Evolutionary conservation across 1,140 invertebrate genomes (phyloP), one percentile per base, ranked within the genome.

Genomic region (Oedothorax gibbosus): DNA sequence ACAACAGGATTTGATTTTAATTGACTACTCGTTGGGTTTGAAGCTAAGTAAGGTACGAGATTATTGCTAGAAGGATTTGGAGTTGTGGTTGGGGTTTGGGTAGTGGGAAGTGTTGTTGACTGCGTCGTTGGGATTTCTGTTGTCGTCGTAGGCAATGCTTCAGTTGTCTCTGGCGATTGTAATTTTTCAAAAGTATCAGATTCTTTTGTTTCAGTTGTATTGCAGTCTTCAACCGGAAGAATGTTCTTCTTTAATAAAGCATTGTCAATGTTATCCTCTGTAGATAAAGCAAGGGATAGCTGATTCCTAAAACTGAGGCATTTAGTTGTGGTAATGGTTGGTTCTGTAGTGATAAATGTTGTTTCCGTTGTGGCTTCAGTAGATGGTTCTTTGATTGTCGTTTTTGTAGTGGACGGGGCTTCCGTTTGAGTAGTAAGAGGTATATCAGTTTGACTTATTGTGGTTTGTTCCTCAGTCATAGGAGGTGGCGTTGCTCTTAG

Each of bases 221-320:
- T 78, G 35, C 83, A 85, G 35, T 85, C 83, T 21, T 85, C 53
- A n/a, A 68, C 78, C 0, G 83, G 83, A 15, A 85, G 54, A 51
- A 85, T 69, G 18, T 85, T 65, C 18, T 62, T 85, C 49, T 78
- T 77, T 0, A 85, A 35, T 20, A 85, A 62, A 4, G 83, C 68
- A 62, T 85, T 85, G 14, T 78, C 83, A 9, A 85, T 85, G 50
- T 85, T 85, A 18, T 85, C 83, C 71, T 85, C 83, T 8, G 83
- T 85, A 15, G 83, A 85, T 10, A 85, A 62, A n/a, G 56, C 83
- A 60, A 85, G 71, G 20, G 83, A 69, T n/a, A 85, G n/a, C n/a
- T 85, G 83, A 49, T 69, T 85, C 49, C 21, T 57, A 51, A 85
- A 85, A 20, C 83, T 85, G 0, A 85, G 56, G 10, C 83, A 85